These are phyloP conservation scores for Melikaiella ostensackeni DNA, from an alignment of 2,888 invertebrate species.

Conservation along the genomic window DNA sequence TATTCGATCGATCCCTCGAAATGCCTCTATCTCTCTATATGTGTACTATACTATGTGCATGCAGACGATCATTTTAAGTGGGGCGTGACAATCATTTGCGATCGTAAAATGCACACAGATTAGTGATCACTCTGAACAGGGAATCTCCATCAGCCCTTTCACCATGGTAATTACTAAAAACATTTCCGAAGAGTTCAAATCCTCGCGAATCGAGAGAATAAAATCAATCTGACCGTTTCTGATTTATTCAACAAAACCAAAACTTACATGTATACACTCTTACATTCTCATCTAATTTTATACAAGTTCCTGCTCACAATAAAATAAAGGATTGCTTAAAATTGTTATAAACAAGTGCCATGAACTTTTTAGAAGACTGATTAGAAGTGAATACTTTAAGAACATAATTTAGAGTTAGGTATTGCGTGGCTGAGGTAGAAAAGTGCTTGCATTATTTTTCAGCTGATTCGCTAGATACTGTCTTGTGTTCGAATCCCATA, in stretches of 20 bases:
- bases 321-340: no score
- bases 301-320: no score
- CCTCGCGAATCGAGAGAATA: background rate
- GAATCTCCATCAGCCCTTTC: constrained; percentile 24
- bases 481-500: no score
- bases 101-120: constrained; percentile 25
- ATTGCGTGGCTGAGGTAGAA: no score
- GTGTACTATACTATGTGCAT: constrained; percentile 45
- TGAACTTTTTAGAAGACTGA: no score
- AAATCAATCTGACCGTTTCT: background rate
- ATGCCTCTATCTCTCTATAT: constrained; percentile 46
- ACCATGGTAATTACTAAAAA: background rate
- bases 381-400: no score
- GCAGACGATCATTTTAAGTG: constrained; percentile 52
- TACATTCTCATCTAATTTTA: no score
- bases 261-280: no score
- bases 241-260: background rate
- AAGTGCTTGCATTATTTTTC: no score
- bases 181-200: background rate
- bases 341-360: no score
- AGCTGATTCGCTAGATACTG: no score
- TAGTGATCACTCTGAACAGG: constrained; percentile 14
- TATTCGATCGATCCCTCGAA: constrained; percentile 61
- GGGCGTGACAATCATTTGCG: constrained; percentile 45
- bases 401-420: no score